These are phyloP conservation scores for Zootermopsis nevadensis DNA, from an alignment of 2,888 invertebrate species.

Conservation along the genomic window DNA sequence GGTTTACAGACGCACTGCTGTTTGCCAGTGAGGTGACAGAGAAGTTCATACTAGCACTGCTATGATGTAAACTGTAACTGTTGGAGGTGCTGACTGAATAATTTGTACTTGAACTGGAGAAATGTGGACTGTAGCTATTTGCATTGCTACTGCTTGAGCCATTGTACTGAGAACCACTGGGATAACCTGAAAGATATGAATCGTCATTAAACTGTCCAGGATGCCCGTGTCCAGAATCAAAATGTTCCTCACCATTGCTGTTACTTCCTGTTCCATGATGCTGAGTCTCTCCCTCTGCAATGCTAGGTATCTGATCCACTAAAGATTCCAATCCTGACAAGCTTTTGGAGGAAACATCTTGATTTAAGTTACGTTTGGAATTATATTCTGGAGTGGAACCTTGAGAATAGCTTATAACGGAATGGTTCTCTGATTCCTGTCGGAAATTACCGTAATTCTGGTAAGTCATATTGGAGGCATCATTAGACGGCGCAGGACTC, in stretches of 20 bases:
- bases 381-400: constrained; percentile 53
- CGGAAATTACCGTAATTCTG: constrained; percentile 58
- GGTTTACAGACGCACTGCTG: constrained; percentile 55
- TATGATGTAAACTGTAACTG: constrained; percentile 54
- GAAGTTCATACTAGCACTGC: constrained; percentile 58
- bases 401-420: constrained; percentile 56
- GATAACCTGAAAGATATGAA: constrained; percentile 56
- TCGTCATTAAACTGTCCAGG: constrained; percentile 56
- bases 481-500: constrained; percentile 62
- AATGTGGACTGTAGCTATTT: constrained; percentile 56
- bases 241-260: constrained; percentile 57
- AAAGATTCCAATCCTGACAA: constrained; percentile 88
- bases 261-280: constrained; percentile 55
- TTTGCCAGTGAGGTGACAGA: constrained; percentile 60
- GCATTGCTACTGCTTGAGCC: constrained; percentile 55
- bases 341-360: constrained; percentile 87
- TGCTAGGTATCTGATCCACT: constrained; percentile 91
- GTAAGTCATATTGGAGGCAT: constrained; percentile 55
- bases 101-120: constrained; percentile 55
- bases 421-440: constrained; percentile 56
- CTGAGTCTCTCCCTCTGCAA: constrained; percentile 75
- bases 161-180: constrained; percentile 55
- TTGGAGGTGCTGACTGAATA: constrained; percentile 55
- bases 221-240: constrained; percentile 53
- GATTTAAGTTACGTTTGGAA: constrained; percentile 58